Evolutionary conservation across 2,888 invertebrate genomes (phyloP), one percentile per base, ranked within the genome.

Genomic region (Acrocera orbiculus): DNA sequence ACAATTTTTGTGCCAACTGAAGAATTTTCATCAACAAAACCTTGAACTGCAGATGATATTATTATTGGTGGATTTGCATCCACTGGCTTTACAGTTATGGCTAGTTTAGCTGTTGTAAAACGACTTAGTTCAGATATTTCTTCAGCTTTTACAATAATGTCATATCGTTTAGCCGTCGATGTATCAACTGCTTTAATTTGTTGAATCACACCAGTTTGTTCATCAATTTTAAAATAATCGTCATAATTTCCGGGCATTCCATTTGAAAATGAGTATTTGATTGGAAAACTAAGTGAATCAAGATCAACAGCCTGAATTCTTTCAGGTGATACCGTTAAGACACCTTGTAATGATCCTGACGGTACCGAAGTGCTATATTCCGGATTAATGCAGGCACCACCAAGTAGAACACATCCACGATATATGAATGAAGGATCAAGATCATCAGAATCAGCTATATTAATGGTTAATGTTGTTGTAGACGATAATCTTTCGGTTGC

Each of bases 401-500:
- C 82, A 32, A 79, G 67, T 2, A 78, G 61, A 45, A 75, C 77
- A 52, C 89, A 89, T 10, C 83, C 83, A 19, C 81, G 76, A 61
- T 87, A 87, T 40, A 85, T 80, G 52, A 89, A 90, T 2, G 85
- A 83, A 0, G 89, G 89, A 52, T 85, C 86, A 51, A 85, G 79
- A 51, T 90, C 90, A 51, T 90, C 89, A 29, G 83, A 87, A 48
- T 90, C 90, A 47, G 75, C 69, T 9, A 92, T 73, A 47, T 80
- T 78, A 3, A 92, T 77, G 0, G 79, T 82, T 39, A 92, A 59
- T 0, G 82, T 87, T 2, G 87, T 79, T 15, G 86, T 86, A 11
- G 83, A 76, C 1, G 87, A 79, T 35, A 82, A 65, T 30, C 86
- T 69, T 47, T 78, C 74, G 11, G 73, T 69, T 19, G 70, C 67